Conservation (phyloP, 2,888 invertebrate species). For the Polydrusus tereticollis region DNA sequence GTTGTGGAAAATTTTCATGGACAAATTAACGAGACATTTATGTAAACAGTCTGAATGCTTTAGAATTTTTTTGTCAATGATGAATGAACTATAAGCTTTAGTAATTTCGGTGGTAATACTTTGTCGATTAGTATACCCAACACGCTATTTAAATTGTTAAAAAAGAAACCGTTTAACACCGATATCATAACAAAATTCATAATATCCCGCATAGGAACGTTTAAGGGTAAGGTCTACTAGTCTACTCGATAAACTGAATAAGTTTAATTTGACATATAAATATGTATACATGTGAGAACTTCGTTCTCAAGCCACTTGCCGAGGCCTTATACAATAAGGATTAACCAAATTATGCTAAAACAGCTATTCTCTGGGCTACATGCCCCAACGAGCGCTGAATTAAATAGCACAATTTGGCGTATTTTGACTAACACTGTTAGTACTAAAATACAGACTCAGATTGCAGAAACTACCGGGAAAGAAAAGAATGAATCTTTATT, state of each 20-base stretch:
- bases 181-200: slow-evolving; percentile 2
- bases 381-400: too few species aligned
- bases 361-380: too few species aligned
- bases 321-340: too few species aligned
- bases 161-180: slow-evolving; percentile 29
- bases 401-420: too few species aligned
- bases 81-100: slow-evolving; percentile 20
- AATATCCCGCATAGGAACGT: neutral
- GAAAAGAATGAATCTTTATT: too few species aligned
- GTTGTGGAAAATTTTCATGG: neutral
- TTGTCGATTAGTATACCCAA: slow-evolving; percentile 23
- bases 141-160: slow-evolving; percentile 25
- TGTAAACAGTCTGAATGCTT: neutral
- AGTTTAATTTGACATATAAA: too few species aligned
- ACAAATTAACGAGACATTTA: neutral
- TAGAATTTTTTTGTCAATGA: neutral
- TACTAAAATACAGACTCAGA: too few species aligned
- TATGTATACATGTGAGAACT: too few species aligned
- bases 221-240: slow-evolving; percentile 16
- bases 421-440: too few species aligned
- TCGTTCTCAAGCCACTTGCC: too few species aligned
- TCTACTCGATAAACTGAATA: neutral
- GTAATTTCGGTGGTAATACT: slow-evolving; percentile 22
- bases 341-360: too few species aligned
- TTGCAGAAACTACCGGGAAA: too few species aligned